These are phyloP conservation scores for Sebastiscus albofasciatus DNA, from an alignment of 2,797 vertebrate genomes.

Conservation along the genomic window DNA sequence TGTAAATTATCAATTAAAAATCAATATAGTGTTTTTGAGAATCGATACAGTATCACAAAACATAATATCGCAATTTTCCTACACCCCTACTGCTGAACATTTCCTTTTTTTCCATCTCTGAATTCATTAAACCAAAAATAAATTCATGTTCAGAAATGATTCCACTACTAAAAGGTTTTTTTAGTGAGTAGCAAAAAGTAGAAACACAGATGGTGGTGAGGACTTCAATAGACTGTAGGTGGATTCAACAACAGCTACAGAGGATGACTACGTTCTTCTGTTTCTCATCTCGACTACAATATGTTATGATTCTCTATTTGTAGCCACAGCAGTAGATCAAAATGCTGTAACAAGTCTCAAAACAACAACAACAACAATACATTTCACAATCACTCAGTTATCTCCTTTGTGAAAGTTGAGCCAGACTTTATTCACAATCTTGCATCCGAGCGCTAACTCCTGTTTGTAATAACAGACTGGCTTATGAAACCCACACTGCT, in stretches of 20 bases:
- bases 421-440: conserved; percentile 13
- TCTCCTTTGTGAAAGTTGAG: conserved; percentile 11
- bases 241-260: conserved; percentile 6
- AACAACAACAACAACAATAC: conserved; percentile 10
- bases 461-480: background rate
- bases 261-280: background rate
- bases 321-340: background rate
- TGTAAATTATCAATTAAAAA: too few species aligned
- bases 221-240: conserved; percentile 19
- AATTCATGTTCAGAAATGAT: conserved; percentile 6
- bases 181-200: background rate
- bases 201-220: conserved; percentile 5
- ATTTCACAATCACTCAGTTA: conserved; percentile 11
- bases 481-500: conserved; percentile 28
- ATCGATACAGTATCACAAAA: too few species aligned
- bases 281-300: background rate
- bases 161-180: background rate
- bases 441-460: background rate
- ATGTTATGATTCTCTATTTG: background rate
- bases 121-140: background rate
- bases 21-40: too few species aligned
- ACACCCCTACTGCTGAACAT: background rate
- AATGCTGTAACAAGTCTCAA: background rate
- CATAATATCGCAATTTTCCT: too few species aligned
- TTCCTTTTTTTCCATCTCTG: background rate